Conservation (phyloP, 1,140 invertebrate species). For the Zophobas morio region DNA sequence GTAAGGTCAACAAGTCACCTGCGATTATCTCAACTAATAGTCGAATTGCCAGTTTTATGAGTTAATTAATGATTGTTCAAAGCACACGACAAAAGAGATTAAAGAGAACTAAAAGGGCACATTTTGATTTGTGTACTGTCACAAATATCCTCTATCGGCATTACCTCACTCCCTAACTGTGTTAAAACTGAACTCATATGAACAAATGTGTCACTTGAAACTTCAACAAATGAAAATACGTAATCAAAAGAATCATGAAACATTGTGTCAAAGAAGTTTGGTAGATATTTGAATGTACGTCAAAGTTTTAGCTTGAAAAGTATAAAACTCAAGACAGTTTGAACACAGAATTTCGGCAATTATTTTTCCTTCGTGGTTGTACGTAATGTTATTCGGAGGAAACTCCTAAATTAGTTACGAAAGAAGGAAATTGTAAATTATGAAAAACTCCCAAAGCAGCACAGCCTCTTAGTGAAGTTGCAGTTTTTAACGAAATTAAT, state of each 20-base stretch:
- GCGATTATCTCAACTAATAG: too few relatives aligned
- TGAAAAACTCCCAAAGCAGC: constrained; percentile 56
- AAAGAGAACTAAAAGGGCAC: too few relatives aligned
- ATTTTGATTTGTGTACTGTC: too few relatives aligned
- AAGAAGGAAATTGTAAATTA: constrained; percentile 54
- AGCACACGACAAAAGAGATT: too few relatives aligned
- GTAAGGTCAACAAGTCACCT: too few relatives aligned
- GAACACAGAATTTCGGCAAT: constrained; percentile 44
- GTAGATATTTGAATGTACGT: too few relatives aligned
- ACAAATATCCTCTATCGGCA: too few relatives aligned
- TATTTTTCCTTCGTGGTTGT: constrained; percentile 42
- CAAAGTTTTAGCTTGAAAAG: not conserved
- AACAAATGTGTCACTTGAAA: not conserved
- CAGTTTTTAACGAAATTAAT: constrained; percentile 58
- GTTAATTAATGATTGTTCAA: too few relatives aligned
- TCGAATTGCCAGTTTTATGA: too few relatives aligned
- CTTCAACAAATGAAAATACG: not conserved
- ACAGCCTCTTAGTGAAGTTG: constrained; percentile 50
- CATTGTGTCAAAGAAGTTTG: not conserved
- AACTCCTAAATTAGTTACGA: constrained; percentile 56
- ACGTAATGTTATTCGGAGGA: constrained; percentile 44
- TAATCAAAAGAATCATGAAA: not conserved
- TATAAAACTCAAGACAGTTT: not conserved
- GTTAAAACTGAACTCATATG: too few relatives aligned
- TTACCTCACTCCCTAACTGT: too few relatives aligned